Evolutionary conservation across 2,797 vertebrate species (phyloP).

Genomic region (Potorous gilbertii): DNA sequence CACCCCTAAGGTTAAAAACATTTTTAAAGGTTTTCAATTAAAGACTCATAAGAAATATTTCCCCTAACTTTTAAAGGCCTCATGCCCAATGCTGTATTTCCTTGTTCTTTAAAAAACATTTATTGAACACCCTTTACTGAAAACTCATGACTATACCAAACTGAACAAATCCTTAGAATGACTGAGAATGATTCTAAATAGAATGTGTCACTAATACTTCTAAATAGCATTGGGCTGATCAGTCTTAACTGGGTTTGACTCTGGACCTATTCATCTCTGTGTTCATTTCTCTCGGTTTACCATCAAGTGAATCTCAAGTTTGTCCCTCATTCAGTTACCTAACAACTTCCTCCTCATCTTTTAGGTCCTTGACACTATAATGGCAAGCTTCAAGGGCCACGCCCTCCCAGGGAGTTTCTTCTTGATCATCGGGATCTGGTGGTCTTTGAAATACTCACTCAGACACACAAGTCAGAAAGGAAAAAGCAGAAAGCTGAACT

Average conservation of each 20-base stretch:
- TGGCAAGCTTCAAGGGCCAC: constrained; percentile 98
- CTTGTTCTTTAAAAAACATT: neutral
- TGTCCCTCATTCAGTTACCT: constrained; percentile 15
- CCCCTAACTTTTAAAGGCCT: neutral
- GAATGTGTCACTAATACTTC: too few relatives aligned
- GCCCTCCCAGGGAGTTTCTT: constrained; percentile 96
- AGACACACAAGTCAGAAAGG: constrained; percentile 81
- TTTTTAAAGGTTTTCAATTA: neutral
- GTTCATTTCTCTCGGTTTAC: neutral
- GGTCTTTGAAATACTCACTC: constrained; percentile 87
- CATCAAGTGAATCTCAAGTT: neutral
- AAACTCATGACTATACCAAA: neutral
- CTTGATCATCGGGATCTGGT: constrained; percentile 93
- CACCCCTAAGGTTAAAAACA: neutral
- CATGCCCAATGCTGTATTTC: neutral
- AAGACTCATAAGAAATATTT: constrained; percentile 1
- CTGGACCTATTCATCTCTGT: neutral
- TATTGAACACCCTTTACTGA: neutral
- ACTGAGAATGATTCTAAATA: neutral
- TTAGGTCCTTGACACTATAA: constrained; percentile 69
- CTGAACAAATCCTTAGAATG: neutral
- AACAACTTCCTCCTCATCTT: constrained; percentile 38
- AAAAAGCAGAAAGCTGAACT: constrained; percentile 69
- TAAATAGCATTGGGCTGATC: neutral
- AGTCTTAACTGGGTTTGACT: neutral